Percentiles rank a stretch among this genome's conserved stretches.
phyloP scores from a whole-genome alignment of 2,113 vertebrate species.

The Cynocephalus volans region DNA sequence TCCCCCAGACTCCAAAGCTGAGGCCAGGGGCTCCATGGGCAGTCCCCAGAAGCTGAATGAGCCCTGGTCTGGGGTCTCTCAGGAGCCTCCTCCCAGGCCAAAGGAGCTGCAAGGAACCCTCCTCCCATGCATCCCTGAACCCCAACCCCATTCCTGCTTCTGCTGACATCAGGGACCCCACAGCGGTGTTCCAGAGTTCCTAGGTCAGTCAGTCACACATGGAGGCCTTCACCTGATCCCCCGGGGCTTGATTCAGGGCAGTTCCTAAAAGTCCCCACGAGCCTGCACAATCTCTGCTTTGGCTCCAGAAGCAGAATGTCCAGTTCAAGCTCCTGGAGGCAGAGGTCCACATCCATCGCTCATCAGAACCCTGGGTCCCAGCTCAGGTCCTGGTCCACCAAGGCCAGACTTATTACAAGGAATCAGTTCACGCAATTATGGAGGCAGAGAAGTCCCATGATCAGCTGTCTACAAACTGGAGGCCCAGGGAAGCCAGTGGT shows the following conservation, averaged over 20 bases:
- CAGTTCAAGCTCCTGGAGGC: fast-evolving
- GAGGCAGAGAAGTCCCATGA: not conserved
- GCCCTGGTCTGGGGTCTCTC: not conserved
- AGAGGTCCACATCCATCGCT: too few relatives aligned
- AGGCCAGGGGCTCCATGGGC: not conserved
- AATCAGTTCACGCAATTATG: not conserved
- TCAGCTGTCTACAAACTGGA: not conserved
- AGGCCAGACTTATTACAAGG: not conserved
- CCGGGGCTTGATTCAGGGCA: not conserved
- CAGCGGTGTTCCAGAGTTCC: fast-evolving
- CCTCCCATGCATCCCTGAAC: not conserved
- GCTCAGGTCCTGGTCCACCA: not conserved
- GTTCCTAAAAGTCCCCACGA: not conserved
- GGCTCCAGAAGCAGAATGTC: not conserved
- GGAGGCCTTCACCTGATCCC: not conserved
- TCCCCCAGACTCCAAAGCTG: not conserved
- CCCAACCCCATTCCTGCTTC: not conserved
- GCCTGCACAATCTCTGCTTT: not conserved
- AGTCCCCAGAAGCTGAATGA: not conserved
- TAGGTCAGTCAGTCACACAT: fast-evolving
- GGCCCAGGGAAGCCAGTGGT: not conserved
- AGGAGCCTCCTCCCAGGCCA: not conserved
- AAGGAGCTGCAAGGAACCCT: not conserved
- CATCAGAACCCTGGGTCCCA: not conserved
- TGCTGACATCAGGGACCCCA: too few relatives aligned